phyloP scores from a whole-genome alignment of 2,797 vertebrate species.

The Falco columbarius region DNA sequence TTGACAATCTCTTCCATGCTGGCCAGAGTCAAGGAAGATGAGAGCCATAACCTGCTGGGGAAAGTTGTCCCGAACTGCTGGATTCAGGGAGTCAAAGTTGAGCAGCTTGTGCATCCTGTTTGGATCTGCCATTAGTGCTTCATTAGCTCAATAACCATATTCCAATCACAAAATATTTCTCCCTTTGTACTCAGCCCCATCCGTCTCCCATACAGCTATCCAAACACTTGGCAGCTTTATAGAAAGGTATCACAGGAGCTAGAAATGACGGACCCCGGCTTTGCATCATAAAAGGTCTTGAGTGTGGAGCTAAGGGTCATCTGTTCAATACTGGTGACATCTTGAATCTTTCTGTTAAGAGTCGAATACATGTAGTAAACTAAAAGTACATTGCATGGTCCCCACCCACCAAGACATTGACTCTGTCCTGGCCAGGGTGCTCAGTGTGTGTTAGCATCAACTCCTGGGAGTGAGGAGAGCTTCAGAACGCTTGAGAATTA shows the following conservation, averaged over 20 bases:
- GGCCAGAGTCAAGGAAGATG: not conserved
- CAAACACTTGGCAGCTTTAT: not conserved
- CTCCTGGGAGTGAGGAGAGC: not conserved
- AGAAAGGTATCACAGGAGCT: not conserved
- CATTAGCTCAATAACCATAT: not conserved
- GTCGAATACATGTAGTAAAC: not conserved
- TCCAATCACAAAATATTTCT: conserved; percentile 19
- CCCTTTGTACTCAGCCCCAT: not conserved
- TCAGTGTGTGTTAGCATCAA: not conserved
- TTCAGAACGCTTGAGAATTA: not conserved
- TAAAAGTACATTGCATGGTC: not conserved
- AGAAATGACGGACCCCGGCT: not conserved
- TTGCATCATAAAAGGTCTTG: not conserved
- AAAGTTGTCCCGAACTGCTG: not conserved
- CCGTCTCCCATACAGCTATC: not conserved
- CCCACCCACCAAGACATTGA: not conserved
- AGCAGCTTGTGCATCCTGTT: conserved; percentile 4
- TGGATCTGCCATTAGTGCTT: conserved; percentile 18
- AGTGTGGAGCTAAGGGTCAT: not conserved
- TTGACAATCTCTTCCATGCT: not conserved
- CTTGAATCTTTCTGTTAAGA: not conserved
- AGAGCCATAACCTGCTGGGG: not conserved
- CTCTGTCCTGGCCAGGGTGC: not conserved
- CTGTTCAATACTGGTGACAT: not conserved
- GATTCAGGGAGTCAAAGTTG: not conserved